phyloP scores from a whole-genome alignment of 1,140 invertebrate species.

The Bombus fervidus region DNA sequence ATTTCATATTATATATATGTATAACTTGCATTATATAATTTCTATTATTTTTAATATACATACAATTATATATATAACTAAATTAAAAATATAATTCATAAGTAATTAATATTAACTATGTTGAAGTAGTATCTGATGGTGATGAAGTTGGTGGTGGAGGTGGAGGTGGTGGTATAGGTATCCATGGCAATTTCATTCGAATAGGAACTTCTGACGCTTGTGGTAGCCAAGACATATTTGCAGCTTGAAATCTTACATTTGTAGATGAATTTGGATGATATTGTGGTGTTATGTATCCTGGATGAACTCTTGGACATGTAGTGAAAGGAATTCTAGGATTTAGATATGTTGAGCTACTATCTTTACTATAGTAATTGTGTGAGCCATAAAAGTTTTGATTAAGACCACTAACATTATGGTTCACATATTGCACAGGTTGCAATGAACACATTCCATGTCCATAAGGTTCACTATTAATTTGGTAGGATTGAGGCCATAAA shows the following conservation, averaged over 20 bases:
- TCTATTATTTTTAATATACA: conserved; percentile 21
- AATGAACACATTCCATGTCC: not conserved
- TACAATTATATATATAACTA: not conserved
- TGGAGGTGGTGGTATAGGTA: conserved; percentile 53
- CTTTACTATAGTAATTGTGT: conserved; percentile 12
- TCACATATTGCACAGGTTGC: conserved; percentile 13
- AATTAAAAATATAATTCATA: conserved; percentile 1
- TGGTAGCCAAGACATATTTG: conserved; percentile 48
- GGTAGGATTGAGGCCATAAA: conserved; percentile 32
- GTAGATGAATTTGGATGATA: conserved; percentile 9
- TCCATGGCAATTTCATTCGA: conserved; percentile 27
- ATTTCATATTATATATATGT: not conserved
- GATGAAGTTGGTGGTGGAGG: conserved; percentile 55
- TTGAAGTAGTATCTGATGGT: conserved; percentile 14
- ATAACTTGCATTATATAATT: not conserved
- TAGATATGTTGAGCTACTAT: not conserved
- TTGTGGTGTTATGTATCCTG: not conserved
- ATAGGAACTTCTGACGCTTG: conserved; percentile 23
- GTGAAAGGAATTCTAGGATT: conserved; percentile 25
- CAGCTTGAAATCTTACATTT: conserved; percentile 25
- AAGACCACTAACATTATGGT: conserved; percentile 17
- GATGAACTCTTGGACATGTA: not conserved
- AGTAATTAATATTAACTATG: not conserved
- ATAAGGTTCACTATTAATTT: conserved; percentile 9
- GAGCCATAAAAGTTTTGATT: conserved; percentile 37